phyloP scores from a whole-genome alignment of 2,888 invertebrate genomes.

The Cordilura impudica region DNA sequence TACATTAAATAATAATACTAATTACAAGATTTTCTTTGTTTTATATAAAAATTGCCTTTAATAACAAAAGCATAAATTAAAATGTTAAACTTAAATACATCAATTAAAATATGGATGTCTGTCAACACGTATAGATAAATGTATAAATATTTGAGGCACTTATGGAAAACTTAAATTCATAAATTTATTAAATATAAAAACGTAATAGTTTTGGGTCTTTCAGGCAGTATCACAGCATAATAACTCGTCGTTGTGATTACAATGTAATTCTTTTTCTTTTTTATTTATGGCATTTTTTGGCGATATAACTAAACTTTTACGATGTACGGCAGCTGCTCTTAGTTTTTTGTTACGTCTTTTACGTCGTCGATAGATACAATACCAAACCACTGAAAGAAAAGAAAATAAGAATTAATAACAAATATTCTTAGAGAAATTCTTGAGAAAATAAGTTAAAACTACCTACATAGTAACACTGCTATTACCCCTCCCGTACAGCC shows the following conservation, averaged over 20 bases:
- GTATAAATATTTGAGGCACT: slow-evolving; percentile 35
- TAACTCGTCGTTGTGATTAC: slow-evolving; percentile 66
- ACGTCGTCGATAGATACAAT: slow-evolving; percentile 68
- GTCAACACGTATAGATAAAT: no score
- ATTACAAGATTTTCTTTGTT: background rate
- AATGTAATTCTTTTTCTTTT: slow-evolving; percentile 52
- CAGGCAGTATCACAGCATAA: slow-evolving; percentile 73
- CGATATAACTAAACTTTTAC: slow-evolving; percentile 72
- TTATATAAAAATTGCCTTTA: background rate
- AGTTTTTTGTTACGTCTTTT: slow-evolving; percentile 67
- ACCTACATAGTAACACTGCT: slow-evolving; percentile 70
- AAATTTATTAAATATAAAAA: background rate
- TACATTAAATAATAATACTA: background rate
- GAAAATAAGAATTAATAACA: background rate
- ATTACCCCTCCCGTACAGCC: slow-evolving; percentile 69
- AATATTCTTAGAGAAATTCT: background rate
- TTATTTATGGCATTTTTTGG: slow-evolving; percentile 71
- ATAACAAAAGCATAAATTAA: background rate
- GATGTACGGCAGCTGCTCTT: slow-evolving; percentile 65
- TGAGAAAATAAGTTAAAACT: no score
- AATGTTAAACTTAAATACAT: background rate
- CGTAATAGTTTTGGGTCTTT: slow-evolving; percentile 11
- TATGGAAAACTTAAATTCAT: background rate
- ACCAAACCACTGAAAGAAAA: slow-evolving; percentile 67
- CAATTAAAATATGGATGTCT: background rate